Base-by-base conservation (phyloP, 2,888 invertebrate genomes). In the Megaustenia siamemsis region DNA sequence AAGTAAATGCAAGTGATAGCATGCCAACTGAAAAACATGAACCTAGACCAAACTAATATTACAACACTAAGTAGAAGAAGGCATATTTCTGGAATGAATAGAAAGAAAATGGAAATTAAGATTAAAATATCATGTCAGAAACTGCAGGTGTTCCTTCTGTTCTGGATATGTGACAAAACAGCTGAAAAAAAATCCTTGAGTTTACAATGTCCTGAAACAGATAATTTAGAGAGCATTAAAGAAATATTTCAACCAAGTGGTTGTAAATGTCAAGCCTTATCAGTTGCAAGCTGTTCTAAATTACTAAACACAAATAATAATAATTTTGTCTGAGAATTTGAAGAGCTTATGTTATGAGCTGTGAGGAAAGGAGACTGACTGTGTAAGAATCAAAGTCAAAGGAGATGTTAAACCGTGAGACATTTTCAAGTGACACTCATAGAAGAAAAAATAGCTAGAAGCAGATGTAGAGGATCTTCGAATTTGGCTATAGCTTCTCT, bases 371-470 rank as follows among this genome's bases (percentile, higher is more conserved):
- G 21, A 32, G 28, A 73, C 49, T 2, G 21, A 32, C 28, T 49
- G 32, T 15, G 32, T 24, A 12, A 2, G 73, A 49, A 49, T 49
- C 35, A 32, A 45, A 49, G 21, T 73, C 73, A 49, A 1, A 4
- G 24, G 32, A 73, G n/a, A 6, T 8, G n/a, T 1, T 32, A 18
- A 32, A 28, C 49, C 3, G 1, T 43, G 71, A 45, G 38, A 38
- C 71, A 49, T 0, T 32, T 49, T 28, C 49, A 32, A 21, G 38
- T 69, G 24, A 38, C 40, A 24, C 38, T 40, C 10, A 40, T 24
- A 69, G 24, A 69, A 40, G 56, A n/a, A 35, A 73, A 73, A 73
- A 45, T 35, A 43, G 45, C 8, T 28, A 73, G 45, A 32, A 73
- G 28, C 21, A 49, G 43, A 32, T 45, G 32, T 12, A 49, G 18